phyloP scores from a whole-genome alignment of 1,140 invertebrate genomes.

The Eurytemora carolleeae region DNA sequence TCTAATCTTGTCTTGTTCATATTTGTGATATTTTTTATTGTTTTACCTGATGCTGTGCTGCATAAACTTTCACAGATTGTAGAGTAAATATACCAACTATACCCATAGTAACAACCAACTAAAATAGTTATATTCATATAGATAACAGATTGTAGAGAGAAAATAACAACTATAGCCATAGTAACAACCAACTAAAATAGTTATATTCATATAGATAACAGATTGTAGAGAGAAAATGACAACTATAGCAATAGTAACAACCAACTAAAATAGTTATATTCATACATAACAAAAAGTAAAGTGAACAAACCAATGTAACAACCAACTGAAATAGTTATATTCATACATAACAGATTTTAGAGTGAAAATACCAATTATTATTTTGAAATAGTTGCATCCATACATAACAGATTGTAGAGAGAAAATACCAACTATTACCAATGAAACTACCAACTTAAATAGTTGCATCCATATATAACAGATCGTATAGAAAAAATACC shows the following conservation, averaged over 20 bases:
- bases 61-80: conserved; percentile 16
- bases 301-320: not conserved
- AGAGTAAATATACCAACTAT: conserved; percentile 28
- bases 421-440: conserved; percentile 27
- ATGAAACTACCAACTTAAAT: conserved; percentile 24
- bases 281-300: no score
- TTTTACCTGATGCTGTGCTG: not conserved
- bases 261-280: not conserved
- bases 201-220: no score
- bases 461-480: no score
- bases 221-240: not conserved
- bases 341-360: no score
- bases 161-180: not conserved
- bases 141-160: not conserved
- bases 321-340: not conserved
- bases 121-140: no score
- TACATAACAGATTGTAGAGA: conserved; percentile 22
- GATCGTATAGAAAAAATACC: no score
- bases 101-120: conserved; percentile 25
- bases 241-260: not conserved
- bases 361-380: not conserved
- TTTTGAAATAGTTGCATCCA: no score
- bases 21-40: no score
- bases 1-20: no score
- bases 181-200: not conserved